Conservation (phyloP, 2,888 invertebrate species). For the Callimorpha dominula region DNA sequence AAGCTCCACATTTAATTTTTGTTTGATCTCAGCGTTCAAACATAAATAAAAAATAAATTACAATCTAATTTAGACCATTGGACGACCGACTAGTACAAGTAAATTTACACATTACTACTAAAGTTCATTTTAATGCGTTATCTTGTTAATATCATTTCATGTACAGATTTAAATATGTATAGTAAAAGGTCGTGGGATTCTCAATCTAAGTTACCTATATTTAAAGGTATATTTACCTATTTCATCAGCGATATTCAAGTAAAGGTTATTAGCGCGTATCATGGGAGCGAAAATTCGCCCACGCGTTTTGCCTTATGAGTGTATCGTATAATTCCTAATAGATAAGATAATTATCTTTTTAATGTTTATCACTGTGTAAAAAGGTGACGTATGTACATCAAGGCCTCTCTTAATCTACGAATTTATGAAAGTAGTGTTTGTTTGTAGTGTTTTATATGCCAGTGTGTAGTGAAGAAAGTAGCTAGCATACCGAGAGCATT, state of each 20-base stretch:
- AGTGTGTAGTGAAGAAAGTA: too few species aligned
- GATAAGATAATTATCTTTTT: slow-evolving; percentile 6
- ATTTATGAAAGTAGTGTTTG: not conserved
- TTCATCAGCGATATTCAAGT: not conserved
- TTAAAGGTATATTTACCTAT: slow-evolving; percentile 3
- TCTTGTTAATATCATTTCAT: not conserved
- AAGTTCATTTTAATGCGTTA: not conserved
- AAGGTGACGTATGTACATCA: not conserved
- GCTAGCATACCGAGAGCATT: too few species aligned
- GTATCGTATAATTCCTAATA: slow-evolving; percentile 11
- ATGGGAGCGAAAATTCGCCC: slow-evolving; percentile 12
- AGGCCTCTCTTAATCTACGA: not conserved
- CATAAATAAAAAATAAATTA: not conserved
- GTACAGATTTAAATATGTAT: not conserved
- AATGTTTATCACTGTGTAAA: not conserved
- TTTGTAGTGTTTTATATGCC: not conserved
- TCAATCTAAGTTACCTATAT: not conserved
- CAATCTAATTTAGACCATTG: not conserved
- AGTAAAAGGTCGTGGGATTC: not conserved
- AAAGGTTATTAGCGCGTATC: not conserved
- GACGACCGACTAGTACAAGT: not conserved
- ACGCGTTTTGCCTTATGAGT: slow-evolving; percentile 8
- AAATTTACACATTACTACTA: not conserved
- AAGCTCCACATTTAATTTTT: too few species aligned
- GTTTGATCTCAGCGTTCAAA: too few species aligned